Evolutionary conservation across 2,113 vertebrate species (phyloP).

Genomic region (Gasterosteus nipponicus): DNA sequence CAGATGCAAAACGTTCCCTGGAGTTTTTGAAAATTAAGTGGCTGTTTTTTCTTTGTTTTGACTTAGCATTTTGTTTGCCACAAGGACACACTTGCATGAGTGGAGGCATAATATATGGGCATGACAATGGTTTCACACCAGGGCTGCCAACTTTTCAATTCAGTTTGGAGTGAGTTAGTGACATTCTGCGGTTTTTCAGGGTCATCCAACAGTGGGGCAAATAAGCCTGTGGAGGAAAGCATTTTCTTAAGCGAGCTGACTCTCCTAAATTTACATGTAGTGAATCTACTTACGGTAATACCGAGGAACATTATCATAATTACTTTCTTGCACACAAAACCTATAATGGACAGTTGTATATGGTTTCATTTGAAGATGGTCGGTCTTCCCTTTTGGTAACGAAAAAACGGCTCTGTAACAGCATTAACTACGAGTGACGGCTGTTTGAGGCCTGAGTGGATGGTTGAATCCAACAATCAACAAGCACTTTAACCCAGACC

Average conservation of each 20-base stretch:
- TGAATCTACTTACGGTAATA: not conserved
- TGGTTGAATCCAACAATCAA: not conserved
- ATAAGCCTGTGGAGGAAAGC: not conserved
- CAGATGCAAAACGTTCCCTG: no score
- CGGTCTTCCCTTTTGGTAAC: not conserved
- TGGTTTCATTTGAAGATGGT: not conserved
- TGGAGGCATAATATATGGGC: not conserved
- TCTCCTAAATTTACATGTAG: not conserved
- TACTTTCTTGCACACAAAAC: not conserved
- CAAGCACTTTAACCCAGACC: not conserved
- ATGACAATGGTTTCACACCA: not conserved
- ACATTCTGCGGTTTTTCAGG: not conserved
- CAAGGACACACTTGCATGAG: not conserved
- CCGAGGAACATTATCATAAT: not conserved
- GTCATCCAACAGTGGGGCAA: not conserved
- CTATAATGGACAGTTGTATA: not conserved
- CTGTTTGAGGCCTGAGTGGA: not conserved
- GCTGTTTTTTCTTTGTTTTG: not conserved
- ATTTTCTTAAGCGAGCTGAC: not conserved
- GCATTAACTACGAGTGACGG: not conserved
- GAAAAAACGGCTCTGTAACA: not conserved
- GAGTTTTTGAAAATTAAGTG: no score
- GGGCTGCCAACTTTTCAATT: not conserved
- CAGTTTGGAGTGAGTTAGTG: not conserved
- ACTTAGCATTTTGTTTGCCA: not conserved